Conservation (phyloP, 2,797 vertebrate genomes). For the Hybognathus amarus region DNA sequence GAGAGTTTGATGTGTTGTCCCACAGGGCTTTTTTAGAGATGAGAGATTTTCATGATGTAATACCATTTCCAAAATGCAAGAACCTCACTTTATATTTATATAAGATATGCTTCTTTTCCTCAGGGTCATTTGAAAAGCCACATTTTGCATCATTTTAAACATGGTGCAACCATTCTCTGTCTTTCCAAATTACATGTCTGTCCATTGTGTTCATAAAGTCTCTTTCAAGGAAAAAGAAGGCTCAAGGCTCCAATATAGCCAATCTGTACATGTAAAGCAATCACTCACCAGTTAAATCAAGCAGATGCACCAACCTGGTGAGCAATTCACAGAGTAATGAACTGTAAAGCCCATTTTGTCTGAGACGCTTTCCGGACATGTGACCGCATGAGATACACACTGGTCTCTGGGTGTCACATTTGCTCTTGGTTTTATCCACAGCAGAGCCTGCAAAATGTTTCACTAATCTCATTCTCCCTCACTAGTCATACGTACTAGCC, state of each 20-base stretch:
- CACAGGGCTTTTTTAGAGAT: slow-evolving; percentile 7
- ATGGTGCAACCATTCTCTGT: neutral
- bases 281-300: slow-evolving; percentile 48
- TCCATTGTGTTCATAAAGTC: slow-evolving; percentile 2
- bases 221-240: neutral
- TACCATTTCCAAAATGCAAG: neutral
- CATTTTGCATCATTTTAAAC: neutral
- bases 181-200: slow-evolving; percentile 23
- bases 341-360: slow-evolving; percentile 45
- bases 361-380: slow-evolving; percentile 30
- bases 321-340: slow-evolving; percentile 49
- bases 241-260: slow-evolving; percentile 4
- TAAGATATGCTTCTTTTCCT: neutral
- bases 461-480: slow-evolving; percentile 8
- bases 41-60: slow-evolving; percentile 26
- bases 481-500: neutral
- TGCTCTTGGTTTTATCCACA: neutral
- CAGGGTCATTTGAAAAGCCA: neutral
- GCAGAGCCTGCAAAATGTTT: neutral
- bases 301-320: slow-evolving; percentile 42
- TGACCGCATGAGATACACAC: slow-evolving; percentile 16
- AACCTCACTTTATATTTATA: neutral
- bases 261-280: slow-evolving; percentile 31
- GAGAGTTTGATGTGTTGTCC: neutral
- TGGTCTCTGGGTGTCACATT: slow-evolving; percentile 13